phyloP scores from a whole-genome alignment of 53 echinoderm and acorn worm genomes.

The Holothuria leucospilota region DNA sequence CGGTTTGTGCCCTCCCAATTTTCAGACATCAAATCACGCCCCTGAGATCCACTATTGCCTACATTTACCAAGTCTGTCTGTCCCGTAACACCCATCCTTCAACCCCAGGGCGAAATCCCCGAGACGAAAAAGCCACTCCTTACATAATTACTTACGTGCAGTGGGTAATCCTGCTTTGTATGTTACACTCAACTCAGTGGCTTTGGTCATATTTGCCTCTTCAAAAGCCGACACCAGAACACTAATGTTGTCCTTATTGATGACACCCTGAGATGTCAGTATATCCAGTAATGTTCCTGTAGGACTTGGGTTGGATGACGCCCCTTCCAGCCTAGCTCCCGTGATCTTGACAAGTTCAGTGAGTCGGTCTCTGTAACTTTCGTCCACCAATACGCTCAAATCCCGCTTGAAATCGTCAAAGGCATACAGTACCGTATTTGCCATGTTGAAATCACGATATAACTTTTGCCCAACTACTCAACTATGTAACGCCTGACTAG shows the following conservation, averaged over 20 bases:
- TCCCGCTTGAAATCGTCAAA: slow-evolving; percentile 1
- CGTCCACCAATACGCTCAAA: slow-evolving; percentile 13
- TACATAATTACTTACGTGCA: background rate
- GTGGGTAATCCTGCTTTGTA: background rate
- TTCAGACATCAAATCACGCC: too few species aligned
- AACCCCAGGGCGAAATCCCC: too few species aligned
- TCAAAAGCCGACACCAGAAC: background rate
- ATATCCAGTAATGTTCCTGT: slow-evolving; percentile 1
- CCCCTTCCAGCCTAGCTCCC: background rate
- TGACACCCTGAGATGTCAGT: background rate
- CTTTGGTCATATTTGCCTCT: slow-evolving; percentile 15
- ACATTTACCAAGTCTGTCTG: too few species aligned
- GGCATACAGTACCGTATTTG: background rate
- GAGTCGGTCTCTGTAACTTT: background rate
- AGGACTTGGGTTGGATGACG: slow-evolving; percentile 18
- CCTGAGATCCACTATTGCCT: too few species aligned
- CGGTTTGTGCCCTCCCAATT: too few species aligned
- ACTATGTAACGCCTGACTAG: too few species aligned
- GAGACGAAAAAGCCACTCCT: too few species aligned
- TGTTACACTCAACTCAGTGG: background rate
- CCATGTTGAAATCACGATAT: too few species aligned
- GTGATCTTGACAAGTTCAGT: background rate
- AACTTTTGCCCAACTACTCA: too few species aligned
- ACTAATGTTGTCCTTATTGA: background rate
- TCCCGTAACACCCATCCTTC: too few species aligned